Evolutionary conservation across 2,888 invertebrate species (phyloP).

Genomic region (Caenorhabditis virilis): DNA sequence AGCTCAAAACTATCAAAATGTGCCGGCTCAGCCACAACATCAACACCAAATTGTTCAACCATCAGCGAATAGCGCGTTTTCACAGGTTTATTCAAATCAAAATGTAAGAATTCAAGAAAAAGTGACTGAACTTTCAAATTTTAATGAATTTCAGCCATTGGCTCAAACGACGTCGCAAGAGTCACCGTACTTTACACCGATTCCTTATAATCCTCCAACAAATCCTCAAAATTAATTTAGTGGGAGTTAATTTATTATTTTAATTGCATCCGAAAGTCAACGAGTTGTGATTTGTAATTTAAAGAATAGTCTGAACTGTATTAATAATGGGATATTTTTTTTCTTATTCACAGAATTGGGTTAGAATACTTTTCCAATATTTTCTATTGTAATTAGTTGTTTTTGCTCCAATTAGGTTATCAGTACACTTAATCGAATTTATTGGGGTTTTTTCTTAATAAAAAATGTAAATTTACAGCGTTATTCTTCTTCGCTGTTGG

Average conservation of each 20-base stretch:
- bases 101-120: slow-evolving; percentile 7
- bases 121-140: background rate
- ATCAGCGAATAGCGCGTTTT: slow-evolving; percentile 51
- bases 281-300: slow-evolving; percentile 19
- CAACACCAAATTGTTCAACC: slow-evolving; percentile 32
- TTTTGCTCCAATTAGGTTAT: background rate
- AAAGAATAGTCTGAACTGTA: too few species aligned
- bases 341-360: too few species aligned
- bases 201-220: slow-evolving; percentile 20
- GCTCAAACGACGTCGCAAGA: slow-evolving; percentile 11
- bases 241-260: too few species aligned
- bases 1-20: slow-evolving; percentile 3
- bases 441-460: slow-evolving; percentile 5
- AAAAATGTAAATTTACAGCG: background rate
- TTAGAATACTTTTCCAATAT: too few species aligned
- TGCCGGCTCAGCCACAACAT: background rate
- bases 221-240: slow-evolving; percentile 9
- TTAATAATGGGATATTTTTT: background rate
- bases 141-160: background rate
- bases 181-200: slow-evolving; percentile 34
- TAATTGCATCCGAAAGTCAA: background rate
- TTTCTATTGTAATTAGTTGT: too few species aligned
- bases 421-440: background rate
- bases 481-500: slow-evolving; percentile 10
- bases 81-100: slow-evolving; percentile 33